Evolutionary conservation across 2,888 invertebrate genomes (phyloP).

Genomic region (Frankliniella fusca): DNA sequence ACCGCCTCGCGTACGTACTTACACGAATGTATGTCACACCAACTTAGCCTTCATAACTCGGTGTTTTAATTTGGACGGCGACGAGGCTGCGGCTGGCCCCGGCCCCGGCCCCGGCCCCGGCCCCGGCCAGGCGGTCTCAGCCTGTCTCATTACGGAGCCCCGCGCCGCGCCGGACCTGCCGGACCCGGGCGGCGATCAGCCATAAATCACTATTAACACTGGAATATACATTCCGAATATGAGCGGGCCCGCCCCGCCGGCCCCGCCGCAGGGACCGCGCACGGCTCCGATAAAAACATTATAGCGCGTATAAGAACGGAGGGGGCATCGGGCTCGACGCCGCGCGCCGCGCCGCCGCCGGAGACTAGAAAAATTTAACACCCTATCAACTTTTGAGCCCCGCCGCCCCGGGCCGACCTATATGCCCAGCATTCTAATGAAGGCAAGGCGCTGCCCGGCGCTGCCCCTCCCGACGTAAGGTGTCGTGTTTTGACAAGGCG

Average conservation of each 20-base stretch:
- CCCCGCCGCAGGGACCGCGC: background rate
- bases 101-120: background rate
- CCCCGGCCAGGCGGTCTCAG: background rate
- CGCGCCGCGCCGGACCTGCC: too few relatives aligned
- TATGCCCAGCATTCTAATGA: too few relatives aligned
- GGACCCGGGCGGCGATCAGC: background rate
- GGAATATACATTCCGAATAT: background rate
- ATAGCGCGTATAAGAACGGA: background rate
- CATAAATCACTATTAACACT: constrained; percentile 25
- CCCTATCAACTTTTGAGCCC: background rate
- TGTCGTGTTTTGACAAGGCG: constrained; percentile 16
- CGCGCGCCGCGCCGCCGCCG: background rate
- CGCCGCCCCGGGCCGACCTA: too few relatives aligned
- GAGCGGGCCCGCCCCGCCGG: background rate
- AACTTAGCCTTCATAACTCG: constrained; percentile 24
- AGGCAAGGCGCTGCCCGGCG: too few relatives aligned
- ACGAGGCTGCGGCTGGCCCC: background rate
- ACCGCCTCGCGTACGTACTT: background rate
- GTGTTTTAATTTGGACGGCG: constrained; percentile 24
- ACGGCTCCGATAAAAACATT: constrained; percentile 19
- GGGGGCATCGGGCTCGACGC: background rate
- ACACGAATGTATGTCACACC: background rate
- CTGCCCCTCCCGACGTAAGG: background rate
- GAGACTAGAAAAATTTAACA: background rate
- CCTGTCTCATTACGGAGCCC: constrained; percentile 1